Conservation (phyloP, 2,113 vertebrate species). For the Nibea albiflora region DNA sequence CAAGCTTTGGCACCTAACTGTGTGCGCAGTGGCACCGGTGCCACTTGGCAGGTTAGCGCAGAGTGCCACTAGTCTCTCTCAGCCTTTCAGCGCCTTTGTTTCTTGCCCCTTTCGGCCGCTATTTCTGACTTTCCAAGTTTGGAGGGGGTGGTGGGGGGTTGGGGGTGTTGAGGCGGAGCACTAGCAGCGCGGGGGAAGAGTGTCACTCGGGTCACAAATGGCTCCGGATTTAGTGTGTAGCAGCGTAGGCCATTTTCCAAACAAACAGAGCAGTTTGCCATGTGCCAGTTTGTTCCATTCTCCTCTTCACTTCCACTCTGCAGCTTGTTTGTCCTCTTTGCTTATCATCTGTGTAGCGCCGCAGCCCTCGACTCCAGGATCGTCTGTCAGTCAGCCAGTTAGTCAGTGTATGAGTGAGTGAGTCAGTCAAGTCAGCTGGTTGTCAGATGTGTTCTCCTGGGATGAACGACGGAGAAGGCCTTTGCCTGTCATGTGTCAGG, state of each 20-base stretch:
- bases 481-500: constrained; percentile 69
- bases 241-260: constrained; percentile 21
- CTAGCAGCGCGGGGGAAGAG: neutral
- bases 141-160: no score
- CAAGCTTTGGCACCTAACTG: constrained; percentile 65
- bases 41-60: constrained; percentile 58
- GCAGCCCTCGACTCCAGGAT: constrained; percentile 28
- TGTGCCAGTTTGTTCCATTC: constrained; percentile 12
- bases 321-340: constrained; percentile 46
- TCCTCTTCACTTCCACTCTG: constrained; percentile 10
- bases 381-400: constrained; percentile 50
- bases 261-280: constrained; percentile 12
- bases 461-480: constrained; percentile 51
- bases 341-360: constrained; percentile 21
- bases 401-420: constrained; percentile 49
- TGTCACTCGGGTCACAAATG: constrained; percentile 24
- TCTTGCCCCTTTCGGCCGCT: constrained; percentile 42
- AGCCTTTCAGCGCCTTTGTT: constrained; percentile 41
- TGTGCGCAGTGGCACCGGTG: constrained; percentile 28
- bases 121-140: constrained; percentile 47
- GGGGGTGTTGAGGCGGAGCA: neutral
- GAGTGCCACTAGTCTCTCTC: constrained; percentile 18
- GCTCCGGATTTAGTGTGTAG: constrained; percentile 2
- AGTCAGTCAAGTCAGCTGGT: constrained; percentile 51
- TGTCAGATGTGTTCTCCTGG: constrained; percentile 62